phyloP scores from a whole-genome alignment of 2,888 invertebrate genomes.

The Spatulosminthurus flaviceps region DNA sequence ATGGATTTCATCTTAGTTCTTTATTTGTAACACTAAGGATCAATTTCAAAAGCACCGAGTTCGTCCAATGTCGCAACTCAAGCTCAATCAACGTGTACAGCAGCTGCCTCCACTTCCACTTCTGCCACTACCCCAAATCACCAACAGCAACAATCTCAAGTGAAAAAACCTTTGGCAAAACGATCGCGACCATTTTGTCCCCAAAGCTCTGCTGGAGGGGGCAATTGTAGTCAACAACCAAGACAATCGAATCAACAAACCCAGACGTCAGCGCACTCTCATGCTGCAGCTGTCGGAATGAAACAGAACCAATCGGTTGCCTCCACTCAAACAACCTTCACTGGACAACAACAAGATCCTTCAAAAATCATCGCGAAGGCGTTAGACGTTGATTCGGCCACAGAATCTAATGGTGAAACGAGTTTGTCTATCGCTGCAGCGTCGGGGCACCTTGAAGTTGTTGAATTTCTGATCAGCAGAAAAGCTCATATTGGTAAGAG shows the following conservation, averaged over 20 bases:
- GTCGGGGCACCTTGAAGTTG: conserved; percentile 95
- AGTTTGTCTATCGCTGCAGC: conserved; percentile 97
- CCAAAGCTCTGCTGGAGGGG: conserved; percentile 32
- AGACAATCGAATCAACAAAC: conserved; percentile 58
- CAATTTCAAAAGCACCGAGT: conserved; percentile 31
- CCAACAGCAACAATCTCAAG: conserved; percentile 45
- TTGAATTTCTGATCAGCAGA: conserved; percentile 87
- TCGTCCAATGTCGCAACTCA: conserved; percentile 41
- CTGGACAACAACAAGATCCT: conserved; percentile 49
- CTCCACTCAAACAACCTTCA: conserved; percentile 59
- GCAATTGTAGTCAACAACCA: conserved; percentile 46
- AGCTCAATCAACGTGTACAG: conserved; percentile 35
- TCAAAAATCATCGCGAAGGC: background rate
- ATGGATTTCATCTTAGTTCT: background rate
- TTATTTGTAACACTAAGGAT: conserved; percentile 25
- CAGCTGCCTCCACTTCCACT: background rate
- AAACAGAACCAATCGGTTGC: conserved; percentile 59
- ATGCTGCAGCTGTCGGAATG: conserved; percentile 41
- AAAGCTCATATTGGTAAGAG: conserved; percentile 83
- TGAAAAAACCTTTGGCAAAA: conserved; percentile 55
- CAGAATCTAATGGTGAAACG: conserved; percentile 98
- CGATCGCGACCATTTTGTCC: conserved; percentile 61
- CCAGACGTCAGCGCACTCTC: conserved; percentile 54
- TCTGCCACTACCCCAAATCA: conserved; percentile 9
- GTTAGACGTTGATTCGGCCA: conserved; percentile 95